These are phyloP conservation scores for Charadrius vociferus DNA, from an alignment of 2,113 vertebrate species.

Conservation along the genomic window DNA sequence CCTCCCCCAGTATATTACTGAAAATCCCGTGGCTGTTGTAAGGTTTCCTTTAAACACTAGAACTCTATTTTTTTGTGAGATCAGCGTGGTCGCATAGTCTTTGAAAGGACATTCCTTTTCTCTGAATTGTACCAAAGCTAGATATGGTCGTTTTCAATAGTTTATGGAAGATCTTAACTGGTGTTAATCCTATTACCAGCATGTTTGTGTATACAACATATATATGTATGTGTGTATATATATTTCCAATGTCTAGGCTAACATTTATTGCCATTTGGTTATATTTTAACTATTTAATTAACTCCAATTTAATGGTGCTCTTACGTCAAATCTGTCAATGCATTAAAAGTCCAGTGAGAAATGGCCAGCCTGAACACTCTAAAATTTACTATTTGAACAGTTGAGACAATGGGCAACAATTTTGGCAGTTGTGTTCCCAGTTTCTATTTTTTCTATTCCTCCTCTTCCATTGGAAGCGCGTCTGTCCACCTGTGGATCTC, in stretches of 20 bases:
- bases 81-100: neutral
- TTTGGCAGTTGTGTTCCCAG: neutral
- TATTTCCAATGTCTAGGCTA: neutral
- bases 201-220: neutral
- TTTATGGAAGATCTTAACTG: neutral
- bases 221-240: neutral
- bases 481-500: neutral
- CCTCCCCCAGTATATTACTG: slow-evolving; percentile 43
- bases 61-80: slow-evolving; percentile 14
- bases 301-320: neutral
- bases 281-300: neutral
- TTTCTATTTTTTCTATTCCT: neutral
- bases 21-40: slow-evolving; percentile 36
- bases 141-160: neutral
- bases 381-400: neutral
- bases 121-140: neutral
- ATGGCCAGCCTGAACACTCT: neutral
- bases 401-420: neutral
- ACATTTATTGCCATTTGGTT: neutral
- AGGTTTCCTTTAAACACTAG: slow-evolving; percentile 57
- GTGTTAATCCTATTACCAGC: neutral
- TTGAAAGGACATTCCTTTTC: slow-evolving; percentile 10
- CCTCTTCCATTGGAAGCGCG: neutral
- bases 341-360: neutral
- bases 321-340: neutral